phyloP scores from a whole-genome alignment of 2,888 invertebrate species.

The Coelogynopora nodosa region DNA sequence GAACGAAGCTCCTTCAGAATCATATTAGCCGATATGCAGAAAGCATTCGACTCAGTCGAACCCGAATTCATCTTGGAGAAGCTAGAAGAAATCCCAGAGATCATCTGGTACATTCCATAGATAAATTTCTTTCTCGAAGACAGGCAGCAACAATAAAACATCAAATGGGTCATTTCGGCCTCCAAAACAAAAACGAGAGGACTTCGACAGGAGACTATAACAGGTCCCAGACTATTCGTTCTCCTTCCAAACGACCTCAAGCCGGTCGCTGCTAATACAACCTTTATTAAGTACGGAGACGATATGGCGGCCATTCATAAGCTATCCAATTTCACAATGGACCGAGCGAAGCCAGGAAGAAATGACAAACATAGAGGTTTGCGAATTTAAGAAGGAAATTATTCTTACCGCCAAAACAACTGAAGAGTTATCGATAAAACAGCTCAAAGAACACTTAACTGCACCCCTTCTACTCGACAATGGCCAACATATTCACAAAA shows the following conservation, averaged over 20 bases:
- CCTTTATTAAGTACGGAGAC: slow-evolving; percentile 19
- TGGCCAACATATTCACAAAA: slow-evolving; percentile 7
- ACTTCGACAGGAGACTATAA: not conserved
- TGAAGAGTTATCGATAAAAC: slow-evolving; percentile 4
- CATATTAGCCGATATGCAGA: slow-evolving; percentile 19
- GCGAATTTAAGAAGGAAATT: not conserved
- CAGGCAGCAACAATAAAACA: not conserved
- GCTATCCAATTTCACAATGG: not conserved
- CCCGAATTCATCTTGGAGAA: slow-evolving; percentile 18
- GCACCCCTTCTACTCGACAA: slow-evolving; percentile 5
- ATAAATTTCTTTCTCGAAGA: slow-evolving; percentile 4
- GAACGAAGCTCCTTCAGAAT: slow-evolving; percentile 5
- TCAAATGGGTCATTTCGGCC: not conserved
- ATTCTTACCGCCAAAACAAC: not conserved
- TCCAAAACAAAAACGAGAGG: slow-evolving; percentile 19
- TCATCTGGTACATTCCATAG: not conserved
- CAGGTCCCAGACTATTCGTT: slow-evolving; percentile 2
- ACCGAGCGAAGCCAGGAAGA: not conserved
- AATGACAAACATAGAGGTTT: not conserved
- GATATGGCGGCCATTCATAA: not conserved
- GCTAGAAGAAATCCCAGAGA: slow-evolving; percentile 3
- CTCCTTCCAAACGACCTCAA: not conserved
- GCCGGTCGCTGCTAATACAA: slow-evolving; percentile 14
- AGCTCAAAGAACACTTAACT: slow-evolving; percentile 9
- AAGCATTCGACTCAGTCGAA: slow-evolving; percentile 12